Conservation (phyloP, 2,113 vertebrate species). For the Alaudala cheleensis region DNA sequence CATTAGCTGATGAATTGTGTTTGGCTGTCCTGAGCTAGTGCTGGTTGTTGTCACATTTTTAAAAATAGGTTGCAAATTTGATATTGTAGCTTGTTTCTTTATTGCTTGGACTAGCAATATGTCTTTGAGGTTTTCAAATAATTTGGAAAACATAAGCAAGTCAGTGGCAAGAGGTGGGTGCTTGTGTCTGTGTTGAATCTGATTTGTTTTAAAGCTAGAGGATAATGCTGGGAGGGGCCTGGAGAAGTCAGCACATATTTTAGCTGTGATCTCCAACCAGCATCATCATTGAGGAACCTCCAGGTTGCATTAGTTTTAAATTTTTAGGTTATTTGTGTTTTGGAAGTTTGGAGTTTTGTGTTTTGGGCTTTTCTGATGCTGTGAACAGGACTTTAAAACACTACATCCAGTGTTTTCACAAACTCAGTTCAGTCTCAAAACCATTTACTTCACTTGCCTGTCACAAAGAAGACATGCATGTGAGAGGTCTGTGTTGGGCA, state of each 20-base stretch:
- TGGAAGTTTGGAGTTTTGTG: neutral
- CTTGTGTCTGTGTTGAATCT: neutral
- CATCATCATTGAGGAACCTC: neutral
- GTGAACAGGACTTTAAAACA: neutral
- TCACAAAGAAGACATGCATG: accelerated
- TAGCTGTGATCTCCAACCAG: neutral
- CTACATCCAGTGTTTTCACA: neutral
- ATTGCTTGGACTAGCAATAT: neutral
- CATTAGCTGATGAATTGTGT: accelerated
- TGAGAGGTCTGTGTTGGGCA: neutral
- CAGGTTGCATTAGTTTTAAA: neutral
- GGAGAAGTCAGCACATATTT: neutral
- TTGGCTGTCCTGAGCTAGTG: accelerated
- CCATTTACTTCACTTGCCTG: neutral
- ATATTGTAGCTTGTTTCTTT: neutral
- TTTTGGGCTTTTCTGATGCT: neutral
- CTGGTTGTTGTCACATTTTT: accelerated
- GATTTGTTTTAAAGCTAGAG: neutral
- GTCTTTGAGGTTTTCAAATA: neutral
- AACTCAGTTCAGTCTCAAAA: neutral
- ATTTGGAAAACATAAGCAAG: neutral
- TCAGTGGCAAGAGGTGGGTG: neutral
- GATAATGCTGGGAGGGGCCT: neutral
- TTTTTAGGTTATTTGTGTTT: neutral
- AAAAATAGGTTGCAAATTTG: neutral